Evolutionary conservation across 2,797 vertebrate genomes (phyloP), one percentile per base, ranked within the genome.

Genomic region (Characodon lateralis): DNA sequence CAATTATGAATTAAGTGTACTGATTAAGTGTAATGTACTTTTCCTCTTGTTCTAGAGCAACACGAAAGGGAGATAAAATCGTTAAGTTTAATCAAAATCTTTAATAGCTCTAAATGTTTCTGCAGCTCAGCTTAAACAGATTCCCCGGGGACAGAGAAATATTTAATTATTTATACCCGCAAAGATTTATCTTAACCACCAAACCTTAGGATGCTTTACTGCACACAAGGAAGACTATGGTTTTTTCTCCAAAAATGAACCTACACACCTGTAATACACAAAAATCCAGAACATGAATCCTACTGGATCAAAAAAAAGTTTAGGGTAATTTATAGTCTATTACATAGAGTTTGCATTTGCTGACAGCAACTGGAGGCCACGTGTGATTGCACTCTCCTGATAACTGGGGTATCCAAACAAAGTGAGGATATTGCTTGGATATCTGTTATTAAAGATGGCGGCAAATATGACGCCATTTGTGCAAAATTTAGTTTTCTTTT

Each of bases 81-180:
- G n/a, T 59, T 50, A 24, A 53, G 70, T 75, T 65, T 35, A 50
- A 41, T 51, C 50, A 10, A n/a, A 71, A 71, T 59, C 72, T 65
- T 43, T 24, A 73, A 26, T 41, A 12, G 35, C 63, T 22, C 61
- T 2, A 68, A n/a, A 35, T 68, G n/a, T 18, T 39, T 68, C 77
- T 26, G n/a, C 66, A 65, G 55, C 61, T 81, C 61, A 41, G 50
- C n/a, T 50, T 59, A 43, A 72, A 71, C 61, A 71, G 58, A 39
- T 20, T 66, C 18, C 61, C 53, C 18, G 5, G 66, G 66, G 31
- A 35, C 69, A 51, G 14, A 20, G 10, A 56, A 65, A 71, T 2
- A 4, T 13, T 63, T 58, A 53, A 68, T 68, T 53, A 66, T 76
- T 41, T 18, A 53, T 65, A 66, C 48, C 10, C 16, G 2, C n/a